Evolutionary conservation across 1,140 invertebrate species (phyloP), one percentile per base, ranked within the genome.

Genomic region (Drosophila asahinai): DNA sequence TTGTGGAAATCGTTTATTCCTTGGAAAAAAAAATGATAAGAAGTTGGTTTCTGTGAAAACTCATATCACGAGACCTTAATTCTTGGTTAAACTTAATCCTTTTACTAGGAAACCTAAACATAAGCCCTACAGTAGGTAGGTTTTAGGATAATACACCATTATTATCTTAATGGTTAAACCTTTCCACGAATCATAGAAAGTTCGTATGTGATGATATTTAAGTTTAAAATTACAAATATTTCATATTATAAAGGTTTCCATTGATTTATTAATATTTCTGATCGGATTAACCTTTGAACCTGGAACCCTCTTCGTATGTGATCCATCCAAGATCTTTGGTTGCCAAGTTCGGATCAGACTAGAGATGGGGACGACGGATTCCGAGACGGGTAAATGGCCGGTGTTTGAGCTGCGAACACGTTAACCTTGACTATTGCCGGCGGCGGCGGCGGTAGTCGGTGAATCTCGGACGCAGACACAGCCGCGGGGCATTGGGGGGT

Each of bases 391-490:
- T 72, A 72, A 73, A 72, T 38, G 70, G 30, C 67, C 57, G 48
- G 61, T 47, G 54, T 49, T 65, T 25, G 58, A 47, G 45, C 19
- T 59, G 51, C 72, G 47, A 82, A 82, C 80, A 45, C 22, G 77
- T 75, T 83, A 76, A 71, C 81, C 80, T 83, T 83, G 80, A 64
- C 73, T 76, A 77, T 77, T 42, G 78, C 71, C 71, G 48, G 61
- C 40, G 67, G 74, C 59, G 25, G 45, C 55, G 22, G 36, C 65
- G 52, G 57, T 40, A 73, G 76, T 38, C 64, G 19, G 52, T 57
- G 52, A 70, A 57, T 49, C 43, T 38, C 66, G 57, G 68, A 49
- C 68, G 22, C 54, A 57, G 33, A 57, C 54, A 22, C 5, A 9
- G 54, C 25, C 38, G 40, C 43, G 63, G 58, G 63, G 58, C 55